Evolutionary conservation across 2,113 vertebrate genomes (phyloP), one percentile per base, ranked within the genome.

Genomic region (Percopsis transmontana): DNA sequence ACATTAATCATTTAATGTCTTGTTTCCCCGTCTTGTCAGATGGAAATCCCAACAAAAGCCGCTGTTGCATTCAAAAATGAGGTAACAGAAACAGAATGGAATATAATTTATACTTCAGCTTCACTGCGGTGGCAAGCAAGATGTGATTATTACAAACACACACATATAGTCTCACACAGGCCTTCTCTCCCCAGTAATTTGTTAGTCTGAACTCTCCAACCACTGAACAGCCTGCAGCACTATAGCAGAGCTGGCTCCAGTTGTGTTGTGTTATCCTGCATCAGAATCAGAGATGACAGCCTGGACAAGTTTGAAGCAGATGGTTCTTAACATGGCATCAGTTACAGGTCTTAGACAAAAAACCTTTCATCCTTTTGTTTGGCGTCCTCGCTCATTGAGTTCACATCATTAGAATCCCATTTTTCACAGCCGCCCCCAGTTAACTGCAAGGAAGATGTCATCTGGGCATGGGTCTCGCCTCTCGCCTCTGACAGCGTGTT

Each of bases 231-330:
- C 93, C 91, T 91, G 90, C 85, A 94, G 92, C 91, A 89, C 89
- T 59, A 86, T 93, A 93, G 83, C 90, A 91, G 87, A 91, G 90
- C 92, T 92, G 93, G 91, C 90, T 94, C 91, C 91, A 88, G 86
- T 92, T 93, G 89, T 92, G 93, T 92, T 93, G 90, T 87, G 88
- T 95, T 94, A 91, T 86, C 81, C 92, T 92, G 93, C 88, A 94
- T 94, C 94, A 94, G 86, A 96, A 95, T 95, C 91, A 91, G 92
- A 91, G 91, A 94, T 93, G 94, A 95, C 95, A 96, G 93, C 91
- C 92, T 82, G 90, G 92, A 96, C 93, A 94, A 93, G 93, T 94
- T 87, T 85, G 91, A 95, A 90, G 92, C 96, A 95, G 95, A 94
- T 96, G 94, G 93, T 91, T 94, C 91, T 92, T 94, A 94, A 95